A percentile compares a stretch with the other conserved stretches of the same genome.
Conservation (phyloP, 2,888 invertebrate genomes). For the Selenia dentaria region DNA sequence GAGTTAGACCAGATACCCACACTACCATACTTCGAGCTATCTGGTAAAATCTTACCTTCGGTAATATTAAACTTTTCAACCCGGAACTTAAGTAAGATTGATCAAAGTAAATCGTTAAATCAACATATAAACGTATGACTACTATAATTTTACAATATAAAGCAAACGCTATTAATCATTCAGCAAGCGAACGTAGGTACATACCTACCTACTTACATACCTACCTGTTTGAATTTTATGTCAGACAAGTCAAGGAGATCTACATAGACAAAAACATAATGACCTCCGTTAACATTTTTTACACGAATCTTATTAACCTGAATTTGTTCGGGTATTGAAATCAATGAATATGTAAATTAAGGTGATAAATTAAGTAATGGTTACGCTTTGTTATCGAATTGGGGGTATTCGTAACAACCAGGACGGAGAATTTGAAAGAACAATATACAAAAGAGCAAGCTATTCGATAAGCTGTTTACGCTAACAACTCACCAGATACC, state of each 20-base stretch:
- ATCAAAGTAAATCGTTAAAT: too few relatives aligned
- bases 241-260: slow-evolving; percentile 26
- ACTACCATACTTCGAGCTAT: slow-evolving; percentile 18
- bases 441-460: slow-evolving; percentile 55
- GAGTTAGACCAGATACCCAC: slow-evolving; percentile 19
- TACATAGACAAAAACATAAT: slow-evolving; percentile 22
- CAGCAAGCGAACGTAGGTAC: slow-evolving; percentile 2
- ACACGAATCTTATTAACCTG: slow-evolving; percentile 26
- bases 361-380: slow-evolving; percentile 35
- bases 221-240: slow-evolving; percentile 7
- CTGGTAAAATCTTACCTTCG: slow-evolving; percentile 14
- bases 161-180: too few relatives aligned
- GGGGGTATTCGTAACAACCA: slow-evolving; percentile 44
- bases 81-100: background rate
- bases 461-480: slow-evolving; percentile 53
- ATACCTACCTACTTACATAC: too few relatives aligned
- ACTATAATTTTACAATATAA: too few relatives aligned
- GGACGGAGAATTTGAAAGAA: slow-evolving; percentile 45
- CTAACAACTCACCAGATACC: slow-evolving; percentile 48
- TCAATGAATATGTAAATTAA: slow-evolving; percentile 27
- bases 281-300: slow-evolving; percentile 24
- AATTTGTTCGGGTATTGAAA: slow-evolving; percentile 18
- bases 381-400: slow-evolving; percentile 41
- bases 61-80: slow-evolving; percentile 1
- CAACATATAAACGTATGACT: too few relatives aligned